phyloP scores from a whole-genome alignment of 2,797 vertebrate genomes.

The Sebastes nivosus region DNA sequence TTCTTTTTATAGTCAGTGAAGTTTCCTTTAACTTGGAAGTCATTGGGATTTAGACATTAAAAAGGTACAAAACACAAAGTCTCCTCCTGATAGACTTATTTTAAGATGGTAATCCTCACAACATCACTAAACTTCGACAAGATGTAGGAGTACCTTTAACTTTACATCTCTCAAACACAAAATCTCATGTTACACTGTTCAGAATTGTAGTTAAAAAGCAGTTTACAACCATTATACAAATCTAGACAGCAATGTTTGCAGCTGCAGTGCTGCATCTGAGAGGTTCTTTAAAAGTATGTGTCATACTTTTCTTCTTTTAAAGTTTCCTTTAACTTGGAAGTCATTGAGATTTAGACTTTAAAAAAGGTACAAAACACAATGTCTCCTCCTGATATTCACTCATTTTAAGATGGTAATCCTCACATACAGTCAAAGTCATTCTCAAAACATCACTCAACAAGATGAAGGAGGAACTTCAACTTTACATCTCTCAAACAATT shows the following conservation, averaged over 20 bases:
- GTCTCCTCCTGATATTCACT: background rate
- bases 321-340: background rate
- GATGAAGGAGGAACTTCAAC: background rate
- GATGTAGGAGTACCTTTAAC: background rate
- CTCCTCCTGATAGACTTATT: background rate
- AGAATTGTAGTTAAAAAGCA: background rate
- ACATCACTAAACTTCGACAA: background rate
- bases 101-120: background rate
- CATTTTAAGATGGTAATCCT: background rate
- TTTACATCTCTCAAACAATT: background rate
- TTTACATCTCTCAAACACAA: background rate
- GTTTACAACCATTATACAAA: background rate
- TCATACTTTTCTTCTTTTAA: background rate
- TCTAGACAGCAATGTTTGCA: background rate
- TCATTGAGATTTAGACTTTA: background rate
- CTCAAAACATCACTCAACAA: background rate
- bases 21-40: background rate
- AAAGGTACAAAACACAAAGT: background rate
- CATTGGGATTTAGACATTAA: background rate
- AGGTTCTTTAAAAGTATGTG: background rate
- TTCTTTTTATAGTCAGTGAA: background rate
- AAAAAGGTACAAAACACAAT: background rate
- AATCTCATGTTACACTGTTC: too few relatives aligned
- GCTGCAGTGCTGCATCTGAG: background rate
- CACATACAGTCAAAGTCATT: too few relatives aligned